phyloP scores from a whole-genome alignment of 2,888 invertebrate species.

The Aethes cnicana region DNA sequence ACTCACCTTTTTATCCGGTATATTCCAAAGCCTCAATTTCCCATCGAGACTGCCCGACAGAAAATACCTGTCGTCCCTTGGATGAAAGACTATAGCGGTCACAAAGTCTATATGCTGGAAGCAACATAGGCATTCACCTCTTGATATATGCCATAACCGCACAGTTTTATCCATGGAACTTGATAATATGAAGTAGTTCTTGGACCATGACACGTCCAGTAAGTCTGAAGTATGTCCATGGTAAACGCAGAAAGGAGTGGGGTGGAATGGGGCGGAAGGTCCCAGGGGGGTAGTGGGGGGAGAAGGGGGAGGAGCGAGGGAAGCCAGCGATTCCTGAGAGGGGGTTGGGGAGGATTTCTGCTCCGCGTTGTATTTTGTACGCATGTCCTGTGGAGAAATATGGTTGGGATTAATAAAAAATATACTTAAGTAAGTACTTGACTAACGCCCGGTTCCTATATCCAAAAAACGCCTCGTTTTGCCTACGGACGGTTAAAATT shows the following conservation, averaged over 20 bases:
- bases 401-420: too few species aligned
- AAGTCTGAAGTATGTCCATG: constrained; percentile 97
- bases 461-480: too few species aligned
- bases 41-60: constrained; percentile 98
- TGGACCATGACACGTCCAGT: constrained; percentile 98
- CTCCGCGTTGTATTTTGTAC: constrained; percentile 96
- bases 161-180: constrained; percentile 99
- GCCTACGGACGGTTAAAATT: too few species aligned
- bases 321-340: constrained; percentile 94
- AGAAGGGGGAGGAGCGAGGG: constrained; percentile 75
- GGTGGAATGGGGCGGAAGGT: constrained; percentile 89
- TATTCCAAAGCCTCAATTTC: constrained; percentile 99
- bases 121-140: constrained; percentile 98
- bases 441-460: too few species aligned
- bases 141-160: constrained; percentile 96
- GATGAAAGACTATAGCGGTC: constrained; percentile 99
- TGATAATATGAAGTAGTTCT: constrained; percentile 98
- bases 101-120: constrained; percentile 99
- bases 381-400: constrained; percentile 93
- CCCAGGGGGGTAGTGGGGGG: constrained; percentile 84
- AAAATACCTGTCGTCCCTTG: constrained; percentile 94
- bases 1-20: constrained; percentile 95
- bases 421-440: too few species aligned
- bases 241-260: constrained; percentile 95
- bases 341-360: constrained; percentile 95